Base-by-base conservation (phyloP, 2,797 vertebrate species). In the Neolamprologus multifasciatus region DNA sequence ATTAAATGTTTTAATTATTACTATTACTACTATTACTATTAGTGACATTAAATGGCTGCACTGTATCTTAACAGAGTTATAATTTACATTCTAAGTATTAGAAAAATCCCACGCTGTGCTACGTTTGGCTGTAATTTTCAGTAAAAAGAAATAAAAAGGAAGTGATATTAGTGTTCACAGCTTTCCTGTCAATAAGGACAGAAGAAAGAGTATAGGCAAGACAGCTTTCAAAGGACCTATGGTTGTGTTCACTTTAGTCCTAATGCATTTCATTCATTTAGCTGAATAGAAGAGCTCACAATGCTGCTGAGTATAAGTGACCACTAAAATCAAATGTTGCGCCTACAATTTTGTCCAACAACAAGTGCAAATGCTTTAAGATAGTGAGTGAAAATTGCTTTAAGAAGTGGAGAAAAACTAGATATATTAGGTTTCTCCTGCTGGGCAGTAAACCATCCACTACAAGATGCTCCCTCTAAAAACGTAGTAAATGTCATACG, bases 181-280 rank as follows among this genome's bases (percentile, higher is more conserved):
- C 21, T 71, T 71, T 43, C 64, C 64, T 71, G 36, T 43, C 38
- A 23, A 43, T 43, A 17, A 43, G 38, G 21, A 71, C 21, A 43
- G 8, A 23, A 69, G 1, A 69, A 43, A 23, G n/a, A 69, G 21
- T 69, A 0, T 16, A 40, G 36, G 0, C 43, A 31, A 19, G 23
- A 48, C 16, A 12, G 17, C 69, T 48, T 74, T 74, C 69, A 29
- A 74, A 76, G 45, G 69, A 17, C 40, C 12, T 0, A 7, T 17
- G 69, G 43, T 8, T 19, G 2, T n/a, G 26, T n/a, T 50, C 43
- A n/a, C 26, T 12, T 76, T 0, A 31, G 7, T 76, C 17, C 2
- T 29, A 48, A 50, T 31, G 23, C 26, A 31, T 31, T 76, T 50
- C 26, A 76, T 76, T 50, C 14, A 29, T 48, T 48, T 74, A 50